phyloP scores from a whole-genome alignment of 1,140 invertebrate species.

The Cephus cinctus region DNA sequence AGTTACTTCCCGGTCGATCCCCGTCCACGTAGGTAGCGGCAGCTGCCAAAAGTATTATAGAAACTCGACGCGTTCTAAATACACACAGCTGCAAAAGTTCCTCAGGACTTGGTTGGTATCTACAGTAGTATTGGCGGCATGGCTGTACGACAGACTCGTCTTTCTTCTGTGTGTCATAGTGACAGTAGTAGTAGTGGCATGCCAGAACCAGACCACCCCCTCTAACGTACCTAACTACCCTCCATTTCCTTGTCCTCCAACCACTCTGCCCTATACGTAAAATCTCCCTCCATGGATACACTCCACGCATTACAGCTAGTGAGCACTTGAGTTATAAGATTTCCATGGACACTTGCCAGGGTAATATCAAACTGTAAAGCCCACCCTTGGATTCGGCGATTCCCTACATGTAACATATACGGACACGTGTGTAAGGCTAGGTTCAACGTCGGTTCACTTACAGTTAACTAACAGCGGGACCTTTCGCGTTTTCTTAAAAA shows the following conservation, averaged over 20 bases:
- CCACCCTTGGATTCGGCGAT: constrained; percentile 4
- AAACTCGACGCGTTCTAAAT: constrained; percentile 22
- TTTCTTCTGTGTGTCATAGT: no score
- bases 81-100: constrained; percentile 5
- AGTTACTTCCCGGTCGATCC: constrained; percentile 31
- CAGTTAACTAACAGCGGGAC: neutral
- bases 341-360: constrained; percentile 44
- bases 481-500: no score
- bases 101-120: no score
- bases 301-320: constrained; percentile 24
- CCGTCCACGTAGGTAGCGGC: constrained; percentile 13
- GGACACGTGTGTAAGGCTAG: neutral
- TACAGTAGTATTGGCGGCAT: no score
- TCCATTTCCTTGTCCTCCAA: no score
- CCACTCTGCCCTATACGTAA: no score
- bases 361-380: constrained; percentile 46
- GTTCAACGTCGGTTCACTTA: neutral
- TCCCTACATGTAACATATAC: neutral
- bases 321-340: constrained; percentile 44
- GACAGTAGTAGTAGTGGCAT: no score
- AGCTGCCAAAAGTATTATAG: constrained; percentile 46
- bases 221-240: no score
- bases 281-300: no score
- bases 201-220: no score
- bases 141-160: no score